Conservation (phyloP, 2,113 vertebrate species). For the Panurus biarmicus region DNA sequence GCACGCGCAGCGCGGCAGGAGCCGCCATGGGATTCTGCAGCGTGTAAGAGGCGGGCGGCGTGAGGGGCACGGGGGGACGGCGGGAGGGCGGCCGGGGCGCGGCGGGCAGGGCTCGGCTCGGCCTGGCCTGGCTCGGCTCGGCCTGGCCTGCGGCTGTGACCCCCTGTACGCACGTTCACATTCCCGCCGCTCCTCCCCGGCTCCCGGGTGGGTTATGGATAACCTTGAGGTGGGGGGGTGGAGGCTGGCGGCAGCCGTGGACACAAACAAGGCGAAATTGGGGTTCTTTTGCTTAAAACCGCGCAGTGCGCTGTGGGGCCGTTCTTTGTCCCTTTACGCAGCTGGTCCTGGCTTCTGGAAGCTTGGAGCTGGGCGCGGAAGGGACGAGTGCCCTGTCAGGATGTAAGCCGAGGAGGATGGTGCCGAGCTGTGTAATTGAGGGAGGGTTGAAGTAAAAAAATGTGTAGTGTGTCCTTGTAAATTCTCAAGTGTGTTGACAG, state of each 20-base stretch:
- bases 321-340: too few species aligned
- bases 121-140: not conserved
- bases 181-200: too few species aligned
- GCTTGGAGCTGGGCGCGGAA: not conserved
- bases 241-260: not conserved
- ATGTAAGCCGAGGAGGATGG: not conserved
- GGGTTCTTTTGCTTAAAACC: not conserved
- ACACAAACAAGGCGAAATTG: rapidly evolving
- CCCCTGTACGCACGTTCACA: rapidly evolving
- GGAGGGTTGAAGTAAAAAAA: not conserved
- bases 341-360: rapidly evolving
- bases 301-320: too few species aligned
- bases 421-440: not conserved
- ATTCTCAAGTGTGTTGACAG: too few species aligned
- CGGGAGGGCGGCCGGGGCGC: rapidly evolving
- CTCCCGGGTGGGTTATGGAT: not conserved
- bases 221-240: not conserved
- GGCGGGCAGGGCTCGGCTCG: too few species aligned
- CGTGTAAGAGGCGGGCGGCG: not conserved
- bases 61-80: not conserved
- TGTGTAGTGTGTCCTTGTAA: too few species aligned
- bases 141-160: not conserved
- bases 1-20: not conserved
- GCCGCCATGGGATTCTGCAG: not conserved
- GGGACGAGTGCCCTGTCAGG: too few species aligned